Evolutionary conservation across 2,797 vertebrate species (phyloP), one percentile per base, ranked within the genome.

Genomic region (Tenualosa ilisha): DNA sequence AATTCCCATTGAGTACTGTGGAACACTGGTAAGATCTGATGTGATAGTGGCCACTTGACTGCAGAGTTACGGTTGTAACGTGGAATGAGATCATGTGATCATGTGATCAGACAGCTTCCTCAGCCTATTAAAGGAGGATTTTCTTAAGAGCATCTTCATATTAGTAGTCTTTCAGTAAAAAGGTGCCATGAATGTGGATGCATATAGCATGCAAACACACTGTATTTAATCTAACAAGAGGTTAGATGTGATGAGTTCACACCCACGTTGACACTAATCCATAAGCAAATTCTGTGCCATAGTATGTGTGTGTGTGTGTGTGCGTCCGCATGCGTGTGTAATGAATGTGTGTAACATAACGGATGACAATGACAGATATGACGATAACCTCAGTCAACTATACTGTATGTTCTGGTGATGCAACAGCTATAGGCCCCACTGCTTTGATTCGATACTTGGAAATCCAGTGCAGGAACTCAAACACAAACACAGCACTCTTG

Each of bases 1-100:
- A 26, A 87, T 89, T 90, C 89, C 84, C 88, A 90, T 86, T 82
- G 82, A 83, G 86, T 88, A 84, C 85, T 88, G 83, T n/a, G 43
- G 20, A 2, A 81, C 83, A 20, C 72, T 83, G 90, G 90, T 89
- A 90, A 90, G 86, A 89, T 84, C 81, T 46, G 61, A 85, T 84
- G 59, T 81, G 56, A 84, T 82, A 81, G 37, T 49, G 20, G 37
- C 37, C 43, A 40, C 72, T 46, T 8, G 0, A 20, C 22, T 17
- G 31, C 6, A 3, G 17, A 20, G 15, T 20, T 20, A 43, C 1
- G 15, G 72, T 37, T 7, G 4, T 79, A n/a, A 46, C 31, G 12
- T 72, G 65, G 31, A 72, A 17, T 37, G 13, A 31, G 11, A 68
- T 31, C 26, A 68, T 2, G 24, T 65, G 61, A 7, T 31, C 31